phyloP scores from a whole-genome alignment of 2,113 vertebrate species.

The Eudyptes chrysolophus region DNA sequence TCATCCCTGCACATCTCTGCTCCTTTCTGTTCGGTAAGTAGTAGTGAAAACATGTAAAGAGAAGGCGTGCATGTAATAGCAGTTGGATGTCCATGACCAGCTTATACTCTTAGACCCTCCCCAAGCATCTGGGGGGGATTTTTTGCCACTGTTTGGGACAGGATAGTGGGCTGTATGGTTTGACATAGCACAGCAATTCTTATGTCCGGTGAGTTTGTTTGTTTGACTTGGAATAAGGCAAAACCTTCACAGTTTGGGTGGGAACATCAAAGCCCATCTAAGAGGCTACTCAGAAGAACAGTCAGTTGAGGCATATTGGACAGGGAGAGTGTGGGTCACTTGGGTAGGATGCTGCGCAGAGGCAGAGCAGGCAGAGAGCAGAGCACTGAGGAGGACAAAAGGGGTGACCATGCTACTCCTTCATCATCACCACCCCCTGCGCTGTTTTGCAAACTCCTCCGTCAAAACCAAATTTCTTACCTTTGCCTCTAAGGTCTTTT shows the following conservation, averaged over 20 bases:
- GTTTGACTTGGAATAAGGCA: not conserved
- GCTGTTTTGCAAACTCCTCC: not conserved
- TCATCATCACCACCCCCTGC: not conserved
- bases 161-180: not conserved
- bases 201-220: not conserved
- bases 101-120: not conserved
- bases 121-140: not conserved
- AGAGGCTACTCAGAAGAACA: not conserved
- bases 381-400: not conserved
- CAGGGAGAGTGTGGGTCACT: not conserved
- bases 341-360: not conserved
- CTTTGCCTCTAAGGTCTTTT: not conserved
- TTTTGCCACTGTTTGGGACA: not conserved
- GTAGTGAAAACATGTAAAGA: not conserved
- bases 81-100: not conserved
- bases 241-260: not conserved
- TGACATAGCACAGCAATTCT: not conserved
- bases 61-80: not conserved
- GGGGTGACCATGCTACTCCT: not conserved
- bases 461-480: not conserved
- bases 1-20: not conserved
- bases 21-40: not conserved
- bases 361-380: not conserved
- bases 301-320: not conserved
- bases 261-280: not conserved